Conservation (phyloP, 2,113 vertebrate species). For the Erythrolamprus reginae region DNA sequence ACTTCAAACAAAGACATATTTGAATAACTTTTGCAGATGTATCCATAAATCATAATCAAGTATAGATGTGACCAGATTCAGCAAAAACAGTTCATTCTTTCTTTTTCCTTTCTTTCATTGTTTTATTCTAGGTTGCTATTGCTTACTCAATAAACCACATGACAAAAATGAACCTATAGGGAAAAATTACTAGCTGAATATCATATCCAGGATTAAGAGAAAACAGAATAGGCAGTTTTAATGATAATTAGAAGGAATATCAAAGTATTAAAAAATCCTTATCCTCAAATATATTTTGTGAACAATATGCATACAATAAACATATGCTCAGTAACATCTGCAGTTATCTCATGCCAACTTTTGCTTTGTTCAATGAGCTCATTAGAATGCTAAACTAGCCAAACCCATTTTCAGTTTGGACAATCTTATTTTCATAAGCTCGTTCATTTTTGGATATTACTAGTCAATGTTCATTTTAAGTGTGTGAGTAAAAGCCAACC, state of each 20-base stretch:
- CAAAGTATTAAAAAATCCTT: not conserved
- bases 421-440: not conserved
- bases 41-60: constrained; percentile 29
- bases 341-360: not conserved
- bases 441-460: not conserved
- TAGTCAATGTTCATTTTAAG: not conserved
- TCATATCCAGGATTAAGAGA: not conserved
- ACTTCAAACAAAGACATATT: constrained; percentile 6
- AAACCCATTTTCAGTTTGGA: not conserved
- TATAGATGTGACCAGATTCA: not conserved
- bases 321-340: not conserved
- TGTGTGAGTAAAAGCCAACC: not conserved
- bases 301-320: not conserved
- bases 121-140: not conserved
- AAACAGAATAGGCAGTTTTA: not conserved
- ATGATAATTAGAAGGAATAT: not conserved
- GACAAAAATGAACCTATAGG: rapidly evolving
- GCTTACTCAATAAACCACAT: not conserved
- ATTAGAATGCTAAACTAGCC: not conserved
- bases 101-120: constrained; percentile 6
- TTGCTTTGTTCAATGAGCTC: not conserved
- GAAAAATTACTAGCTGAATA: not conserved
- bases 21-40: not conserved
- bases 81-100: not conserved
- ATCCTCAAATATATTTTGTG: not conserved